A percentile compares a stretch with the other conserved stretches of the same genome.
phyloP scores from a whole-genome alignment of 2,797 vertebrate genomes.

The Valencia hispanica region DNA sequence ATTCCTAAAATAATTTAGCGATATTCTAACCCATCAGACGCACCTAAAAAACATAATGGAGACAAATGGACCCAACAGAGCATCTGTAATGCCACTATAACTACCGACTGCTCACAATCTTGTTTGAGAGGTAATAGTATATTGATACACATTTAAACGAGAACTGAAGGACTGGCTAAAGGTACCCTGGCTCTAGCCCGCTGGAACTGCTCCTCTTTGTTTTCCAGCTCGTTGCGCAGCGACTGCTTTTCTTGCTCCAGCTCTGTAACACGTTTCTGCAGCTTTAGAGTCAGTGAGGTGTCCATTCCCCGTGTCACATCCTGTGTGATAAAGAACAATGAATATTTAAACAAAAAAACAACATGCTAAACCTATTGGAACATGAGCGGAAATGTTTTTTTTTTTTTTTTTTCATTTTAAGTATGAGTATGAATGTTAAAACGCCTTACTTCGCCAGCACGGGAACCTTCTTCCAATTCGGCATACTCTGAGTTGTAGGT shows the following conservation, averaged over 20 bases:
- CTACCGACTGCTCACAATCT: not conserved
- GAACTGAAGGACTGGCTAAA: not conserved
- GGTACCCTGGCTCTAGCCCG: slow-evolving; percentile 89
- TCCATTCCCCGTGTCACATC: slow-evolving; percentile 91
- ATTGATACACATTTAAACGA: not conserved
- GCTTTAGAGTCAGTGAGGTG: slow-evolving; percentile 95
- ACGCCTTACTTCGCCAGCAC: slow-evolving; percentile 85
- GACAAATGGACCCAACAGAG: not conserved
- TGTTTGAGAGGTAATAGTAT: not conserved
- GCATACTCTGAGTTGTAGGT: slow-evolving; percentile 94
- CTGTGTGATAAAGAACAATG: slow-evolving; percentile 48
- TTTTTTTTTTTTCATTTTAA: not conserved
- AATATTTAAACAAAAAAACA: not conserved
- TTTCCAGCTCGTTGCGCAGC: slow-evolving; percentile 94
- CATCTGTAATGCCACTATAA: not conserved
- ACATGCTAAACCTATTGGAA: not conserved
- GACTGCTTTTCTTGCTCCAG: slow-evolving; percentile 95
- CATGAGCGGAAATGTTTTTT: not conserved
- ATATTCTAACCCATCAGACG: not conserved
- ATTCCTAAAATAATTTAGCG: not conserved
- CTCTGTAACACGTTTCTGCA: slow-evolving; percentile 95
- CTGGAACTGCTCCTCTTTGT: slow-evolving; percentile 92
- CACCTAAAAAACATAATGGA: not conserved
- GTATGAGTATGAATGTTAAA: not conserved
- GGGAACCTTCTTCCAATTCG: slow-evolving; percentile 89